Conservation (phyloP, 2,113 vertebrate genomes). For the Tiliqua scincoides region DNA sequence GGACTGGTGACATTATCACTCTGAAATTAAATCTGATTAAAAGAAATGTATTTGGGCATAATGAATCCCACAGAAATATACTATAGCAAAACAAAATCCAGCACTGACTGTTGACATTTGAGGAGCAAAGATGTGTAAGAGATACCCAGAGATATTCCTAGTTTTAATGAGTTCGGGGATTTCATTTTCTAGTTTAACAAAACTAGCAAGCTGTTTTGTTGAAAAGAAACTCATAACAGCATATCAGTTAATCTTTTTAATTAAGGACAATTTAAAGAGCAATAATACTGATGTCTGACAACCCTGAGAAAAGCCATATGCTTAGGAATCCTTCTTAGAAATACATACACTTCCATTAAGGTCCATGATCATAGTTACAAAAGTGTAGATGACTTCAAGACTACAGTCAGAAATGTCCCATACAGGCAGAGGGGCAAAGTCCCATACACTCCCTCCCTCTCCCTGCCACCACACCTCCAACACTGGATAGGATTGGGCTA, state of each 20-base stretch:
- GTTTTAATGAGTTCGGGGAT: constrained; percentile 20
- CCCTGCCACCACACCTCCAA: too few species aligned
- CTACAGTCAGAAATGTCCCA: neutral
- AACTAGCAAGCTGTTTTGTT: neutral
- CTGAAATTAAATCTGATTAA: constrained; percentile 19
- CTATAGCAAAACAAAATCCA: fast-evolving
- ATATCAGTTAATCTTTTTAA: neutral
- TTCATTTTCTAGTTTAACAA: constrained; percentile 11
- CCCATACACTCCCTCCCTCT: too few species aligned
- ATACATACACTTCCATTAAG: neutral
- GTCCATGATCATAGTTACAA: neutral
- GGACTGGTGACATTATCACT: neutral
- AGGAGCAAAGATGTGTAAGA: constrained; percentile 11
- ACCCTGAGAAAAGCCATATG: neutral
- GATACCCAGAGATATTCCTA: neutral
- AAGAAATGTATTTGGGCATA: constrained; percentile 35
- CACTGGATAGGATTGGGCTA: too few species aligned
- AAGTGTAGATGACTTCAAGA: neutral
- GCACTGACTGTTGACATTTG: constrained; percentile 29
- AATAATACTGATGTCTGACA: constrained; percentile 13
- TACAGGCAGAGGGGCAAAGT: neutral
- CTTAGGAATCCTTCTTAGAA: neutral
- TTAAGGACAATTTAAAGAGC: neutral
- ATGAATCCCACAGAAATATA: constrained; percentile 28
- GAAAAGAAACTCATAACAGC: neutral